Evolutionary conservation across 92 coral and sea anemone species (phyloP).

Genomic region (Paramuricea clavata): DNA sequence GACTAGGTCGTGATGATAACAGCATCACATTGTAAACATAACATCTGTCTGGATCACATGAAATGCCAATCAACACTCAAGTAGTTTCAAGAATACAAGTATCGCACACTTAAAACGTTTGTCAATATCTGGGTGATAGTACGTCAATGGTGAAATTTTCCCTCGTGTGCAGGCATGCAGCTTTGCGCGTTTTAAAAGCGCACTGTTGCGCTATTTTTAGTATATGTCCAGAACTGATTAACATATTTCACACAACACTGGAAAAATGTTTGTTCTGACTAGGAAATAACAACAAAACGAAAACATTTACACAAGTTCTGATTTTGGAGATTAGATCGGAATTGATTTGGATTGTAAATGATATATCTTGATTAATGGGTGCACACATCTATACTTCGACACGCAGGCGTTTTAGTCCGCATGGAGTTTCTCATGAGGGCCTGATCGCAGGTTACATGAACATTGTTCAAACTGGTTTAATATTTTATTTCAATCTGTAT

Average conservation of each 20-base stretch:
- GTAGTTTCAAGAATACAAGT: background rate
- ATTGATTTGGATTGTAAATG: background rate
- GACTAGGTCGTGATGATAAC: constrained; percentile 16
- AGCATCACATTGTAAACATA: constrained; percentile 7
- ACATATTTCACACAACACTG: background rate
- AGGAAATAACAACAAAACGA: background rate
- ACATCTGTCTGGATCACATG: constrained; percentile 40
- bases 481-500: too few relatives aligned
- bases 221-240: background rate
- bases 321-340: background rate
- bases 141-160: constrained; percentile 23
- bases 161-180: background rate
- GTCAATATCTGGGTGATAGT: background rate
- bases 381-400: background rate
- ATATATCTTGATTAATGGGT: background rate
- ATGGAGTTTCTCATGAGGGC: too few relatives aligned
- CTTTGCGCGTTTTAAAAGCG: background rate
- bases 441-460: too few relatives aligned
- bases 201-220: background rate
- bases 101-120: constrained; percentile 21
- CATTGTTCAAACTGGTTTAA: too few relatives aligned
- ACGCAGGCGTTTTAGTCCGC: background rate
- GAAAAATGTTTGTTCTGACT: background rate
- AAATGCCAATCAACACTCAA: constrained; percentile 34
- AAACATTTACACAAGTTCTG: constrained; percentile 1